Evolutionary conservation across 2,888 invertebrate genomes (phyloP).

Genomic region (Amphipoea lucens): DNA sequence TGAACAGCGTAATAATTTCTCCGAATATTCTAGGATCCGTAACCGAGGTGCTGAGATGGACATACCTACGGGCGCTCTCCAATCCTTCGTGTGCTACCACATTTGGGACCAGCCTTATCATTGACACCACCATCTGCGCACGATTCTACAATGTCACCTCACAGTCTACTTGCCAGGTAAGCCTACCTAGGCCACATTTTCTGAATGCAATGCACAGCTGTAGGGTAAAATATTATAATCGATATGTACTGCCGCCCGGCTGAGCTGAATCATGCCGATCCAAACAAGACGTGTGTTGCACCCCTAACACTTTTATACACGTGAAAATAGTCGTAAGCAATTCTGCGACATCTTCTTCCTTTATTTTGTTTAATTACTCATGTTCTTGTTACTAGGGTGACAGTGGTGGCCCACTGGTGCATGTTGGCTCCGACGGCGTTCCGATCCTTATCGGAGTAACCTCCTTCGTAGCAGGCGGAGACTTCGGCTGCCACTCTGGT

Average conservation of each 20-base stretch:
- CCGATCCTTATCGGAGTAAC: constrained; percentile 81
- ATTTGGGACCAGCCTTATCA: constrained; percentile 75
- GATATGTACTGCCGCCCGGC: neutral
- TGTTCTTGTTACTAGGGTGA: constrained; percentile 77
- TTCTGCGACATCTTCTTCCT: neutral
- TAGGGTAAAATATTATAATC: neutral
- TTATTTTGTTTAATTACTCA: neutral
- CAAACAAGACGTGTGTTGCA: neutral
- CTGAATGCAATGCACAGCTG: neutral
- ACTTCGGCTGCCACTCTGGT: constrained; percentile 84
- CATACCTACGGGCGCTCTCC: constrained; percentile 79
- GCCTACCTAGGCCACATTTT: neutral
- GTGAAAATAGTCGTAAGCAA: neutral
- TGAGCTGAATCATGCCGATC: neutral
- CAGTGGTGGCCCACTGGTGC: constrained; percentile 86
- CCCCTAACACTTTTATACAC: neutral
- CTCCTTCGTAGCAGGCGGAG: constrained; percentile 84
- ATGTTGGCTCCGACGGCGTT: constrained; percentile 70
- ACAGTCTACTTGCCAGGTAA: constrained; percentile 84
- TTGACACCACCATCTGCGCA: constrained; percentile 80
- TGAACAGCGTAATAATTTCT: neutral
- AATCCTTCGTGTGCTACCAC: constrained; percentile 72
- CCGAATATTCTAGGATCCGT: constrained; percentile 67
- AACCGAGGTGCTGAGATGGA: constrained; percentile 81
- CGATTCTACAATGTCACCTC: constrained; percentile 84